These are phyloP conservation scores for Cosmia trapezina DNA, from an alignment of 2,888 invertebrate species.

Conservation along the genomic window DNA sequence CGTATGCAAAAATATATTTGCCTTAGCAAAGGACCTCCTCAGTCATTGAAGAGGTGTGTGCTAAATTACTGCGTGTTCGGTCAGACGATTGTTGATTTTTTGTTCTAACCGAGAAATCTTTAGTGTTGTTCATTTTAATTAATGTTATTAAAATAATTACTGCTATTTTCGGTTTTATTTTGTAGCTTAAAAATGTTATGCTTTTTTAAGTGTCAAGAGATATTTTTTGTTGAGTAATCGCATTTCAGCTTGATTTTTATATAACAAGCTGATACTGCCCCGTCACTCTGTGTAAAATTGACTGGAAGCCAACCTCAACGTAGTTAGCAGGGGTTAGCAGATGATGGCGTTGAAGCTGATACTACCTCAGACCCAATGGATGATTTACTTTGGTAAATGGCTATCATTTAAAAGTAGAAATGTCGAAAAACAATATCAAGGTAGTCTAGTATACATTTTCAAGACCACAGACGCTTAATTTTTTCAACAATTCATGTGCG, in stretches of 20 bases:
- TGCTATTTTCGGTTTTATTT: slow-evolving; percentile 1
- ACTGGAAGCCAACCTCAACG: not conserved
- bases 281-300: not conserved
- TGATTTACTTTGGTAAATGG: slow-evolving; percentile 33
- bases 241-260: not conserved
- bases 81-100: slow-evolving; percentile 9
- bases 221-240: not conserved
- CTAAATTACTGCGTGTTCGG: slow-evolving; percentile 20
- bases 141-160: slow-evolving; percentile 28
- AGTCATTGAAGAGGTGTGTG: slow-evolving; percentile 29
- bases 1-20: slow-evolving; percentile 69
- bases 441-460: slow-evolving; percentile 60
- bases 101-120: slow-evolving; percentile 13
- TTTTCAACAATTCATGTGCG: no score
- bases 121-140: slow-evolving; percentile 22
- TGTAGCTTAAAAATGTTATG: not conserved
- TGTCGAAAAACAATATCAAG: slow-evolving; percentile 67
- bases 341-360: not conserved
- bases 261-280: slow-evolving; percentile 2
- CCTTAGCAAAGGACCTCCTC: slow-evolving; percentile 58
- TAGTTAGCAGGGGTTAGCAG: not conserved
- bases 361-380: slow-evolving; percentile 7
- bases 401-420: slow-evolving; percentile 27
- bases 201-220: not conserved
- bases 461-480: slow-evolving; percentile 57